Conservation (phyloP, 64 coral and sea anemone genomes). For the Montipora sp. region DNA sequence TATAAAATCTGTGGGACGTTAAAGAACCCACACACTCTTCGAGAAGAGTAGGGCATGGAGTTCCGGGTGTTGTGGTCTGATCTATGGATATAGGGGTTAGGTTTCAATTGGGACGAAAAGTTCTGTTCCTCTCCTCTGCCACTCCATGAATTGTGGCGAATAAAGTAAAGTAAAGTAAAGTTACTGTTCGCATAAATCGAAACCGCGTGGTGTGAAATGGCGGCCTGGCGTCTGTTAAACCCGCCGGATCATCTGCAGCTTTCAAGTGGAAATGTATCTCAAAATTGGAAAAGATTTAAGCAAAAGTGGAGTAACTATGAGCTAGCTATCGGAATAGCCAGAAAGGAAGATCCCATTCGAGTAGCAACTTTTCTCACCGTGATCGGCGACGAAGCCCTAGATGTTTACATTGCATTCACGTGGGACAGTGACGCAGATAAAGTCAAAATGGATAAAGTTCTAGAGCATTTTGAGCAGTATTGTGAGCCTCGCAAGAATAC, state of each 20-base stretch:
- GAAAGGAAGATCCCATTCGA: constrained; percentile 3
- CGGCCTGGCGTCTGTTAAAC: not conserved
- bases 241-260: constrained; percentile 1
- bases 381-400: not conserved
- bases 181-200: not conserved
- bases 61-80: too few relatives aligned
- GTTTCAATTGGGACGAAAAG: too few relatives aligned
- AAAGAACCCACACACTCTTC: too few relatives aligned
- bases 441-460: not conserved
- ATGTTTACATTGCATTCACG: not conserved
- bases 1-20: too few relatives aligned
- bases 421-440: not conserved
- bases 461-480: not conserved
- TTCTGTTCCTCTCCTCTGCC: too few relatives aligned
- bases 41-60: too few relatives aligned
- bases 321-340: not conserved
- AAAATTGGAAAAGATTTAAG: constrained; percentile 16
- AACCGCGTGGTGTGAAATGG: constrained; percentile 12
- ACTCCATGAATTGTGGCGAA: too few relatives aligned
- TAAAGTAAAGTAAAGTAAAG: not conserved
- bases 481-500: constrained; percentile 28
- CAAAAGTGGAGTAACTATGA: constrained; percentile 13
- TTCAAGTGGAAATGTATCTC: not conserved
- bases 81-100: too few relatives aligned
- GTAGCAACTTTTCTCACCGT: constrained; percentile 1